Conservation (phyloP, 2,888 invertebrate genomes). For the Argyresthia goedartella region DNA sequence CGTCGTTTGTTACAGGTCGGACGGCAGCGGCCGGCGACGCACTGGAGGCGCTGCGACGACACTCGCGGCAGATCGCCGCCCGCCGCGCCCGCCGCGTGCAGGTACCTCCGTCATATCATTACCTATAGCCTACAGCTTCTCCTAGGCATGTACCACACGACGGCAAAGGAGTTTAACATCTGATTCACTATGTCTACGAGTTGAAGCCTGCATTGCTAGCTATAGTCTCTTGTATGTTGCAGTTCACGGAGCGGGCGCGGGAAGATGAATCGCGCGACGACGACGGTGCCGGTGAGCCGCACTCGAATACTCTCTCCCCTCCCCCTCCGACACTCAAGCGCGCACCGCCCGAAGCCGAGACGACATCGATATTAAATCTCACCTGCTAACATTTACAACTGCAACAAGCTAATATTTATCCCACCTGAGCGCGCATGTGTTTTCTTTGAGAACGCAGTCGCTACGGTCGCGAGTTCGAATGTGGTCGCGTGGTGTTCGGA, state of each 20-base stretch:
- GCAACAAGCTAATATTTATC: too few relatives aligned
- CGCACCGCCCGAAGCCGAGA: background rate
- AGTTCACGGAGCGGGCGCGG: constrained; percentile 63
- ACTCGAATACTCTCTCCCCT: constrained; percentile 18
- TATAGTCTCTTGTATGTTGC: constrained; percentile 46
- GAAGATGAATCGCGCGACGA: constrained; percentile 51
- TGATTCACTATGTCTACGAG: too few relatives aligned
- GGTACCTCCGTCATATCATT: constrained; percentile 61
- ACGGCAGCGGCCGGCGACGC: constrained; percentile 27
- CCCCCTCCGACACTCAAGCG: constrained; percentile 12
- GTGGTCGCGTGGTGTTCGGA: too few relatives aligned
- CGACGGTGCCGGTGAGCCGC: constrained; percentile 57
- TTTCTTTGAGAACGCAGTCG: too few relatives aligned
- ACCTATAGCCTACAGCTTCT: constrained; percentile 11
- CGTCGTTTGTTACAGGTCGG: constrained; percentile 7
- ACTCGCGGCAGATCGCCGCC: constrained; percentile 89
- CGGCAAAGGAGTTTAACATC: too few relatives aligned
- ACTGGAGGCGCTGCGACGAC: constrained; percentile 85
- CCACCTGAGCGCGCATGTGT: too few relatives aligned
- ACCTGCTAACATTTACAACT: too few relatives aligned
- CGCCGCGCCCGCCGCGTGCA: constrained; percentile 85
- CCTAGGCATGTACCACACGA: background rate
- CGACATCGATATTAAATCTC: too few relatives aligned
- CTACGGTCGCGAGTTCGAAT: too few relatives aligned
- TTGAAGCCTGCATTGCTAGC: too few relatives aligned